Percentiles rank a stretch among this genome's conserved stretches.
Conservation (phyloP, 2,888 invertebrate species). For the Drosophila ustulata region DNA sequence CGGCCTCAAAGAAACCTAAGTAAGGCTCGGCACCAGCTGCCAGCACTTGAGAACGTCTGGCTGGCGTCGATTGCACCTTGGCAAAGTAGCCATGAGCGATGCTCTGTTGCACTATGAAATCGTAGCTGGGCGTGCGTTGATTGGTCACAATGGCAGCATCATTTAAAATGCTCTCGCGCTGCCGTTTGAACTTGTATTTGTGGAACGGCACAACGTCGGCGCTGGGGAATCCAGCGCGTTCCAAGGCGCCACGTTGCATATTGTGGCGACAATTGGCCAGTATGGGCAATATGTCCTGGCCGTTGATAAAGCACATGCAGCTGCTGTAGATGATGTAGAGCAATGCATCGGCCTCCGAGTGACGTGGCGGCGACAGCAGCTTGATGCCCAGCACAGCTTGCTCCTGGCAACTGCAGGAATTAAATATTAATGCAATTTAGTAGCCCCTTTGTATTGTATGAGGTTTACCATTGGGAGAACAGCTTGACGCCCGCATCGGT, state of each 20-base stretch:
- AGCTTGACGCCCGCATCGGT: conserved; percentile 94
- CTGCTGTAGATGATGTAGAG: conserved; percentile 86
- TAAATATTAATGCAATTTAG: not conserved
- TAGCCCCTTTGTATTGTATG: not conserved
- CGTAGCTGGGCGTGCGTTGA: conserved; percentile 89
- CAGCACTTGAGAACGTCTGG: conserved; percentile 91
- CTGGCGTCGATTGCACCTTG: conserved; percentile 90
- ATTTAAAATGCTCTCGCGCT: conserved; percentile 89
- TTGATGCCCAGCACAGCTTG: conserved; percentile 92
- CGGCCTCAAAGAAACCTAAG: conserved; percentile 94
- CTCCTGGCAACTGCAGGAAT: conserved; percentile 88
- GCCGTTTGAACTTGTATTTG: conserved; percentile 94
- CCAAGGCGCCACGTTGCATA: conserved; percentile 46
- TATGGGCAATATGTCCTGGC: conserved; percentile 90
- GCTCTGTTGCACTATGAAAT: conserved; percentile 90
- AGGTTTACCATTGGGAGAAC: conserved; percentile 89
- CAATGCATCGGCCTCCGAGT: conserved; percentile 77
- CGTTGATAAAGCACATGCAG: conserved; percentile 91
- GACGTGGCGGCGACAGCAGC: conserved; percentile 87
- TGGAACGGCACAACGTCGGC: conserved; percentile 88
- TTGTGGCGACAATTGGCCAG: conserved; percentile 92
- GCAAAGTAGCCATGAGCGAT: conserved; percentile 82
- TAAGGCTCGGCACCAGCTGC: conserved; percentile 93
- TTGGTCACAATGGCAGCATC: conserved; percentile 91
- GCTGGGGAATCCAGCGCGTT: conserved; percentile 58